These are phyloP conservation scores for Bacillus rossius DNA, from an alignment of 1,140 invertebrate genomes.

Conservation along the genomic window DNA sequence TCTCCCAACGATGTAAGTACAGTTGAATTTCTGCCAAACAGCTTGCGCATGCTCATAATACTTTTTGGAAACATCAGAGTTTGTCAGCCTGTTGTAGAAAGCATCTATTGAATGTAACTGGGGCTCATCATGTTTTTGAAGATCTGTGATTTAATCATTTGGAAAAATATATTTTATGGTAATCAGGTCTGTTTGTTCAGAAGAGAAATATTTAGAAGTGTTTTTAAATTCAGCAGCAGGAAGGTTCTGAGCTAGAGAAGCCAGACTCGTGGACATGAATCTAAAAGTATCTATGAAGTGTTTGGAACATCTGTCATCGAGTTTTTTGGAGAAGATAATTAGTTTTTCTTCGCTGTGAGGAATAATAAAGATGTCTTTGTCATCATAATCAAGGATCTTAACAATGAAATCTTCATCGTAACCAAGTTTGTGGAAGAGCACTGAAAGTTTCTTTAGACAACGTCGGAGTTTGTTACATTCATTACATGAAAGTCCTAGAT, in stretches of 20 bases:
- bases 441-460: not conserved
- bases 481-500: not conserved
- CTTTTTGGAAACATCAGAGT: constrained; percentile 26
- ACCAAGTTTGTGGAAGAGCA: not conserved
- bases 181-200: constrained; percentile 17
- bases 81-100: constrained; percentile 38
- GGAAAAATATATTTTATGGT: constrained; percentile 31
- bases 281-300: constrained; percentile 33
- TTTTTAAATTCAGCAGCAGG: constrained; percentile 1
- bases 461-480: not conserved
- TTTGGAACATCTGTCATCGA: constrained; percentile 1
- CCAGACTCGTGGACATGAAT: constrained; percentile 27
- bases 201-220: not conserved
- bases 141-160: constrained; percentile 32
- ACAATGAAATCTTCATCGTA: not conserved
- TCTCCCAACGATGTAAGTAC: constrained; percentile 35
- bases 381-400: not conserved
- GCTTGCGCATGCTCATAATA: constrained; percentile 40
- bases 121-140: constrained; percentile 31
- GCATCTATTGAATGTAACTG: constrained; percentile 31
- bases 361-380: not conserved
- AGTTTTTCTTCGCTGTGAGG: not conserved
- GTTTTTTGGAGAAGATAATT: not conserved
- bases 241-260: constrained; percentile 22
- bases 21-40: constrained; percentile 41